Evolutionary conservation across 2,888 invertebrate species (phyloP), one percentile per base, ranked within the genome.

Genomic region (Acanthacorydalis orientalis): DNA sequence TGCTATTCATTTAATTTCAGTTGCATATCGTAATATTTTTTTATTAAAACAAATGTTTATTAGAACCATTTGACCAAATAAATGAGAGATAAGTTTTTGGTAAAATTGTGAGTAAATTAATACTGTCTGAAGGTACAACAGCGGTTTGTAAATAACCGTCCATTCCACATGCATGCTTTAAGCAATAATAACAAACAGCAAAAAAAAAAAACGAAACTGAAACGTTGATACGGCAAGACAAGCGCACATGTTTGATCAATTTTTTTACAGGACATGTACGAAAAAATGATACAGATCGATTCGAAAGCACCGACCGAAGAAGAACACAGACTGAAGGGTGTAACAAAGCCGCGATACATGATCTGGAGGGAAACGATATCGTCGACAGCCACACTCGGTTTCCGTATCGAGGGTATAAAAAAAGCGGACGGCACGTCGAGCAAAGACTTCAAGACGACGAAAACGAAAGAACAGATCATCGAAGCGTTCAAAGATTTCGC

Each of bases 281-380:
- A 93, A 57, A 95, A 95, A 69, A 95, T 95, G 93, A 83, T 92
- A 52, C 90, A 91, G 63, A 87, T 93, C 43, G 92, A 93, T 64
- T 79, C 83, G 2, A 74, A 72, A 53, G 93, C 93, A 0, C 95
- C 95, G 4, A 84, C 83, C 32, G 82, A 83, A 46, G 93, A 93
- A 62, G 95, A 95, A 64, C 85, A 90, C 57, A 73, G 80, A 53
- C 74, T 88, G 56, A 86, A 88, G 68, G 93, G 89, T 14, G 88
- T 95, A 1, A 93, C 93, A 3, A 95, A 95, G 66, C 90, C 95
- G 0, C 75, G 96, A 12, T 88, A 92, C 67, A 90, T 90, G 89
- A 77, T 93, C 41, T 95, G 93, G 90, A 73, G 97, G 48, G 97
- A 97, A 67, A 90, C 92, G 9, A 93, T 95, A 57, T 95, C 95